Evolutionary conservation across 2,113 vertebrate species (phyloP).

Genomic region (Tachuris rubrigastra): DNA sequence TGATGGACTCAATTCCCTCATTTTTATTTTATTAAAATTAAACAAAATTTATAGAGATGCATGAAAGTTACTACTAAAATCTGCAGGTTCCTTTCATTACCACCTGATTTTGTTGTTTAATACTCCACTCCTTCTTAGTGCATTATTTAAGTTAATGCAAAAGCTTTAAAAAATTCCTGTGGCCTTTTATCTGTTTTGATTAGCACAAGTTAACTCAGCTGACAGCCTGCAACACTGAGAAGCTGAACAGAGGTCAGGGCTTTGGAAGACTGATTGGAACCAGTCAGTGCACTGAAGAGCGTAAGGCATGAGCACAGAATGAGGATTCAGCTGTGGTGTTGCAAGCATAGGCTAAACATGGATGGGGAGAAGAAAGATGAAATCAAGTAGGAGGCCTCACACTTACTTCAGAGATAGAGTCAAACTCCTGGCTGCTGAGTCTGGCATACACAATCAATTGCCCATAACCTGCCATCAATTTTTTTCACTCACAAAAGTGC

Average conservation of each 20-base stretch:
- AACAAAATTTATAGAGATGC: conserved; percentile 12
- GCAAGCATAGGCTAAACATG: fast-evolving
- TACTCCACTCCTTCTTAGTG: background rate
- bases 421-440: background rate
- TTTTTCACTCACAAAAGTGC: background rate
- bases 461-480: background rate
- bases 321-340: background rate
- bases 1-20: too few relatives aligned
- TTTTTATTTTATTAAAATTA: conserved; percentile 27
- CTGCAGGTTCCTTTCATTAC: conserved; percentile 22
- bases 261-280: background rate
- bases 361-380: background rate
- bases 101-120: conserved; percentile 6
- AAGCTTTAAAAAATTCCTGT: conserved; percentile 5
- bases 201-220: conserved; percentile 38
- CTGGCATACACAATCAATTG: background rate
- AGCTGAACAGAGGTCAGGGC: background rate
- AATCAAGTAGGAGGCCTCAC: background rate
- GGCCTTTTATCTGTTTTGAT: conserved; percentile 50
- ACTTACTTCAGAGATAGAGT: background rate
- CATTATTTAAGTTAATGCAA: conserved; percentile 1
- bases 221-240: background rate
- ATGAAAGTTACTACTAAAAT: conserved; percentile 24
- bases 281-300: background rate
- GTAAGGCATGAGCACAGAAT: background rate